These are phyloP conservation scores for Melanargia galathea DNA, from an alignment of 2,888 invertebrate genomes.

Conservation along the genomic window DNA sequence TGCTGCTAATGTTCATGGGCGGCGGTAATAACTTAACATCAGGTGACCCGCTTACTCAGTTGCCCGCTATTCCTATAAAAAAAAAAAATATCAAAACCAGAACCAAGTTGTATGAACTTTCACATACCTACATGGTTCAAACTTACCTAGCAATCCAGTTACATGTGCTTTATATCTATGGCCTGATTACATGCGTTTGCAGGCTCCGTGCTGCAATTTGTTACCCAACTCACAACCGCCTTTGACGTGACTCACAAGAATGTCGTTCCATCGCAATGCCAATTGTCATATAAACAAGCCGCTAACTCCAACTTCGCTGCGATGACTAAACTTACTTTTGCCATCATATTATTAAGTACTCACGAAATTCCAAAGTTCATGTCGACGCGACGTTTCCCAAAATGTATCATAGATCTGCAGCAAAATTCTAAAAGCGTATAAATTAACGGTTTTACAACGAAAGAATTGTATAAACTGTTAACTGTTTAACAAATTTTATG, in stretches of 20 bases:
- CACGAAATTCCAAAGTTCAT: background rate
- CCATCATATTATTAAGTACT: background rate
- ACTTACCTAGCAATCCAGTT: background rate
- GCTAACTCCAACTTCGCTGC: background rate
- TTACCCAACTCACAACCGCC: slow-evolving; percentile 1
- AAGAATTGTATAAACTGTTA: too few relatives aligned
- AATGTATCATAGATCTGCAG: too few relatives aligned
- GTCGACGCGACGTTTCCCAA: too few relatives aligned
- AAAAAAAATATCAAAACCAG: background rate
- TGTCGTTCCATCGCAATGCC: background rate
- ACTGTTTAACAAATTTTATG: too few relatives aligned
- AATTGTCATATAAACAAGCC: slow-evolving; percentile 19
- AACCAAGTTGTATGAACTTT: slow-evolving; percentile 2
- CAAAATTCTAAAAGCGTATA: background rate
- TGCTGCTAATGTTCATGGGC: too few relatives aligned
- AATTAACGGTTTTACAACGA: too few relatives aligned
- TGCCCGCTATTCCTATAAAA: too few relatives aligned
- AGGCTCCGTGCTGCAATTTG: background rate
- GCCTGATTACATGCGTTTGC: background rate
- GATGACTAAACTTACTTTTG: slow-evolving; percentile 2
- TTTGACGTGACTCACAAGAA: slow-evolving; percentile 8
- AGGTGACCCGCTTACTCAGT: too few relatives aligned
- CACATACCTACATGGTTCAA: background rate
- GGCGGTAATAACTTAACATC: too few relatives aligned
- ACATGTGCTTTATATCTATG: background rate